phyloP scores from a whole-genome alignment of 2,113 vertebrate species.

The Pterophyllum scalare region DNA sequence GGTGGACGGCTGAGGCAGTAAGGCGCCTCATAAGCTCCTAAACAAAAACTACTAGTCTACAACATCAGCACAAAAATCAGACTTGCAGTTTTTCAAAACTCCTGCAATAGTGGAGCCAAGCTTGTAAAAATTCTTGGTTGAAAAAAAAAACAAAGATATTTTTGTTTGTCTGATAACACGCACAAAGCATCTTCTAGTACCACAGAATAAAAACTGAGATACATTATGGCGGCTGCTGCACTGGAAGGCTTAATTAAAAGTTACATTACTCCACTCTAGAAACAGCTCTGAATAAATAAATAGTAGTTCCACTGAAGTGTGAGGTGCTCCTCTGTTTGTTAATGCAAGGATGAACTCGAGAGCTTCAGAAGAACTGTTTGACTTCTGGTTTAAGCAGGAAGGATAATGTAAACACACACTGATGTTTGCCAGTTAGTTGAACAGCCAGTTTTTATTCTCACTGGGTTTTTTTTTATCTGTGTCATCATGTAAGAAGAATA shows the following conservation, averaged over 20 bases:
- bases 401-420: conserved; percentile 6
- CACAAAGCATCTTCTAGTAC: background rate
- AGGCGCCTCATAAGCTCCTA: too few relatives aligned
- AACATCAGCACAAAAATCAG: too few relatives aligned
- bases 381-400: background rate
- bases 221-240: background rate
- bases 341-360: background rate
- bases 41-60: too few relatives aligned
- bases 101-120: too few relatives aligned
- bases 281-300: background rate
- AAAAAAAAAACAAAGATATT: too few relatives aligned
- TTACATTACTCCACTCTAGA: background rate
- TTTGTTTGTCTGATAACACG: background rate
- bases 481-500: background rate
- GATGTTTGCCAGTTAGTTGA: background rate
- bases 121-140: background rate
- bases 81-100: background rate
- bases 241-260: conserved; percentile 12
- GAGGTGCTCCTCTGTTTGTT: background rate
- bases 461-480: conserved; percentile 4
- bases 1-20: too few relatives aligned
- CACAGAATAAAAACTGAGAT: background rate
- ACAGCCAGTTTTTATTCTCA: background rate
- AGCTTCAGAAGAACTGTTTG: background rate
- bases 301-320: background rate